phyloP scores from a whole-genome alignment of 2,113 vertebrate genomes.

The Myanophis thanlyinensis region DNA sequence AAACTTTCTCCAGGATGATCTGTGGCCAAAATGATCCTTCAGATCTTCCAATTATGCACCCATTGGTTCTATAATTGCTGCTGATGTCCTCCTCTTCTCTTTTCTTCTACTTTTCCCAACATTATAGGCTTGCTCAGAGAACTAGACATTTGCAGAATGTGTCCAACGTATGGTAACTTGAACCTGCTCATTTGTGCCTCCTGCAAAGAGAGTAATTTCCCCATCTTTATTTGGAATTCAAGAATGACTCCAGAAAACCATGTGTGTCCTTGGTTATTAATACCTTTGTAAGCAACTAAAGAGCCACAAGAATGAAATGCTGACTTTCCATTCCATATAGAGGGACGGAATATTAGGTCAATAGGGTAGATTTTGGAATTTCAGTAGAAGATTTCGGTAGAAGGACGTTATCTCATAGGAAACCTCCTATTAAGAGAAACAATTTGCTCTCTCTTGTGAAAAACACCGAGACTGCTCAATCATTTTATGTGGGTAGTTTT shows the following conservation, averaged over 20 bases:
- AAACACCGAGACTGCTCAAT: not conserved
- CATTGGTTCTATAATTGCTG: not conserved
- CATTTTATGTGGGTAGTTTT: not conserved
- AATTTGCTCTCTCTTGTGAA: not conserved
- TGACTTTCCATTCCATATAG: not conserved
- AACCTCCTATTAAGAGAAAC: not conserved
- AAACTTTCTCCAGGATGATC: not conserved
- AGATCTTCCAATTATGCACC: not conserved
- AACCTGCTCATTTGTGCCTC: not conserved
- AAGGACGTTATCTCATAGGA: not conserved
- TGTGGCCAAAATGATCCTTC: not conserved
- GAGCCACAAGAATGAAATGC: conserved; percentile 7
- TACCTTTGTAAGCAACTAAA: conserved; percentile 13
- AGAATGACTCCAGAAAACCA: not conserved
- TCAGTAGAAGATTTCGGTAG: too few relatives aligned
- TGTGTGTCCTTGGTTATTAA: not conserved
- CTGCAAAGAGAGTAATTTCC: not conserved
- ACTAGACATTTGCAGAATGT: not conserved
- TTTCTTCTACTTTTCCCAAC: not conserved
- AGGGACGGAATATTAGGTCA: conserved; percentile 11
- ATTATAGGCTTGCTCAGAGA: not conserved
- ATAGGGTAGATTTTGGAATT: not conserved
- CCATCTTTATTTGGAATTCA: conserved; percentile 19
- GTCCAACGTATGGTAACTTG: not conserved
- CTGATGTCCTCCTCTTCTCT: not conserved